Percentiles rank a stretch among this genome's conserved stretches.
Evolutionary conservation across 2,888 invertebrate genomes (phyloP).

Genomic region (Blastobasis lacticolella): DNA sequence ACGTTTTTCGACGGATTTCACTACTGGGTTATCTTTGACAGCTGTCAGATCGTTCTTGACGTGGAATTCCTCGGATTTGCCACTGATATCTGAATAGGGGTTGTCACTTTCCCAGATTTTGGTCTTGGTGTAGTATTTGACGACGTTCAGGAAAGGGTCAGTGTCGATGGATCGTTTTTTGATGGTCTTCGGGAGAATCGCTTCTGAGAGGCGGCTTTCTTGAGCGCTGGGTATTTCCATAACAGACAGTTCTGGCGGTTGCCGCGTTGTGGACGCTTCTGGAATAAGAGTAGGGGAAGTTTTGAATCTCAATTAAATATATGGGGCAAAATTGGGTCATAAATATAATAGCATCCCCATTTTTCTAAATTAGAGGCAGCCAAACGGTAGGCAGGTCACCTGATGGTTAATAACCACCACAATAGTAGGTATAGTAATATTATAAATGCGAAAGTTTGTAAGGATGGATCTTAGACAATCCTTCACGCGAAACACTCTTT

Average conservation of each 20-base stretch:
- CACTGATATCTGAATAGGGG: conserved; percentile 8
- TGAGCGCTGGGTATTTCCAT: not conserved
- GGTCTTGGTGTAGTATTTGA: conserved; percentile 49
- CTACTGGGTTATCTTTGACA: not conserved
- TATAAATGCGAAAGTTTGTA: no score
- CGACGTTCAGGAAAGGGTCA: conserved; percentile 30
- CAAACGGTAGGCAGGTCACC: no score
- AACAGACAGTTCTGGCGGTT: no score
- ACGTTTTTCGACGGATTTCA: no score
- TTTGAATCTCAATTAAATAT: not conserved
- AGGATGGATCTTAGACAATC: no score
- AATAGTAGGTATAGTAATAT: no score
- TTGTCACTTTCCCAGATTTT: conserved; percentile 47
- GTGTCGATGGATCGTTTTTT: conserved; percentile 33
- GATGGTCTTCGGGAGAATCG: conserved; percentile 13
- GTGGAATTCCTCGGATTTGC: conserved; percentile 18
- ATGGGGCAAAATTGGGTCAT: no score
- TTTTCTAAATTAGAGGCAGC: no score
- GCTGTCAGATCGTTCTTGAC: conserved; percentile 27
- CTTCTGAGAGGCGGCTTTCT: not conserved
- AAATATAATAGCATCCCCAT: no score
- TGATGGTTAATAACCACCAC: no score
- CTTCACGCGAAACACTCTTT: no score
- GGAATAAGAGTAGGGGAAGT: not conserved
- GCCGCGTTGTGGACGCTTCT: not conserved